A percentile compares a stretch with the other conserved stretches of the same genome.
Evolutionary conservation across 2,888 invertebrate species (phyloP).

Genomic region (Andricus curvator): DNA sequence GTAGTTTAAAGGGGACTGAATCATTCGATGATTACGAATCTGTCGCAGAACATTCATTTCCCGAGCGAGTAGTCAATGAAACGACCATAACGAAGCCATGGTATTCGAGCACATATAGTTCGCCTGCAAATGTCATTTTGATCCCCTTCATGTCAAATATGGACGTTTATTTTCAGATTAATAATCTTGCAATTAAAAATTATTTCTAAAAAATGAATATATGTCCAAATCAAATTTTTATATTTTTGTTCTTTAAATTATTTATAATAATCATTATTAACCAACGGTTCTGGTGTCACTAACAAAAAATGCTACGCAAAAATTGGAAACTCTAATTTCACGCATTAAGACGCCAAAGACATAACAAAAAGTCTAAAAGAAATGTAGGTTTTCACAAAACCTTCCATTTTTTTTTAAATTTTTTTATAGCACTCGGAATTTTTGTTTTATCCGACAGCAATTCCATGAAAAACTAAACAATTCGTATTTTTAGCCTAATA

Average conservation of each 20-base stretch:
- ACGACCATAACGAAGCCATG: slow-evolving; percentile 67
- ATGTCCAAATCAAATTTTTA: not conserved
- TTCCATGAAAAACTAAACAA: too few species aligned
- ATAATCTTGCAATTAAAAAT: not conserved
- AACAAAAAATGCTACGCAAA: too few species aligned
- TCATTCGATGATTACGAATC: slow-evolving; percentile 65
- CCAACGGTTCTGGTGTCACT: too few species aligned
- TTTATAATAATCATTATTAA: too few species aligned
- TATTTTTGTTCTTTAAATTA: not conserved
- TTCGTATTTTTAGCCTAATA: too few species aligned
- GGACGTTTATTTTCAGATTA: not conserved
- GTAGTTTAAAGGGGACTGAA: slow-evolving; percentile 57
- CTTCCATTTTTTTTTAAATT: too few species aligned
- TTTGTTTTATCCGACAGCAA: too few species aligned
- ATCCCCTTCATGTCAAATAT: slow-evolving; percentile 19
- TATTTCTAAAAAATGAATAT: not conserved
- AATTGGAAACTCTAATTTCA: too few species aligned
- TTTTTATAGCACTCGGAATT: too few species aligned
- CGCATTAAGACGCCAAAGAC: too few species aligned
- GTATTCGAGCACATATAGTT: slow-evolving; percentile 20
- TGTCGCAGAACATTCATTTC: slow-evolving; percentile 62
- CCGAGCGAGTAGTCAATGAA: slow-evolving; percentile 59
- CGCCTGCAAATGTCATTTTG: not conserved
- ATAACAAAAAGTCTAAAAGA: too few species aligned
- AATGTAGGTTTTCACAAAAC: too few species aligned